Evolutionary conservation across 2,113 vertebrate genomes (phyloP), one percentile per base, ranked within the genome.

Genomic region (Ancistrus triradiatus): DNA sequence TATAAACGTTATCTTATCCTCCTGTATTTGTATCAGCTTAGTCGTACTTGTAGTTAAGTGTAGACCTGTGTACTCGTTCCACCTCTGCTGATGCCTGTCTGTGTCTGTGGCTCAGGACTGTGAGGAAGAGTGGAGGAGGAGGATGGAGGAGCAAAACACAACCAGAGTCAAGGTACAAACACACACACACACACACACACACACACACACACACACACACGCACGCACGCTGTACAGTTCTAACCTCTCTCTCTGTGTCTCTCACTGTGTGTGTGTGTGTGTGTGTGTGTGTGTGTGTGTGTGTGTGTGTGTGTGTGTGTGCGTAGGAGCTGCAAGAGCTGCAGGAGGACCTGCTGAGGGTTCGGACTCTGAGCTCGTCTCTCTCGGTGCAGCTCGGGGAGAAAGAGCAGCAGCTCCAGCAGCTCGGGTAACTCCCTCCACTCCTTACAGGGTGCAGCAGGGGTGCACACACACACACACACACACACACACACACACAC

Each of bases 311-410:
- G 6, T 43, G 40, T 15, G 6, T 43, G 40, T 17, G 15, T 17
- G 15, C 8, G 25, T 40, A 93, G 92, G 77, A 74, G 73, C 69
- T 92, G 72, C 85, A 93, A 91, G 77, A 74, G 73, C 69, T 92
- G 72, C 85, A 92, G 78, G 77, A 64, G 44, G 73, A 89, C 68
- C 74, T 91, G 43, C 74, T 74, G 53, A 83, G 69, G 22, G 65
- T 85, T 21, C 73, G 53, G 49, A 81, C 48, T 44, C 68, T 68
- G 49, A 83, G 67, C 21, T 62, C 57, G 73, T 72, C 68, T 43
- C 74, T 90, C 48, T 76, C 77, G 25, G 80, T 73, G 25, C 81
- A 85, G 62, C 64, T 92, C 28, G 70, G 80, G 31, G 70, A 78
- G 59, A 89, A 83, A 77, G 77, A 88, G 2, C 70, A 46, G 13